Percentiles rank a stretch among this genome's conserved stretches.
These are phyloP conservation scores for Hermetia illucens DNA, from an alignment of 1,140 invertebrate genomes.

Conservation along the genomic window DNA sequence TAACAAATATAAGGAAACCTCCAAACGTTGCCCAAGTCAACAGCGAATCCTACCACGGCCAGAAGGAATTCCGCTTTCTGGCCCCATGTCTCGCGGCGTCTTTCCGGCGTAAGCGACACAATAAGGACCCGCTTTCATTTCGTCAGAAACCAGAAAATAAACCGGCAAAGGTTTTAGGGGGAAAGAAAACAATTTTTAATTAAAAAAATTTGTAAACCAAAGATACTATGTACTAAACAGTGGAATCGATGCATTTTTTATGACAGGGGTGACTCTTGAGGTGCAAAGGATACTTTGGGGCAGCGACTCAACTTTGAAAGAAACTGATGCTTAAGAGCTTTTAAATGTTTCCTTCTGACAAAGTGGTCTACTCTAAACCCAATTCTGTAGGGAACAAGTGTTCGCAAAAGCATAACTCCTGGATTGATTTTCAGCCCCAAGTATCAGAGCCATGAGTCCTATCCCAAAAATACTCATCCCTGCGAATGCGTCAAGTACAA, in stretches of 20 bases:
- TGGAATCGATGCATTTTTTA: too few relatives aligned
- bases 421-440: too few relatives aligned
- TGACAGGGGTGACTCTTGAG: too few relatives aligned
- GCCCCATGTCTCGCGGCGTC: constrained; percentile 53
- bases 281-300: not conserved
- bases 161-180: too few relatives aligned
- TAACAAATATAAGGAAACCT: constrained; percentile 70
- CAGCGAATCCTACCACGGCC: constrained; percentile 75
- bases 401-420: too few relatives aligned
- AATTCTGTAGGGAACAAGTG: too few relatives aligned
- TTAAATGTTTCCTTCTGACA: too few relatives aligned
- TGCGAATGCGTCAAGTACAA: not conserved
- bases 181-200: not conserved
- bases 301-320: not conserved
- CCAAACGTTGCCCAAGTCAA: constrained; percentile 74
- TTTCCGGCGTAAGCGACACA: constrained; percentile 43
- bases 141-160: not conserved
- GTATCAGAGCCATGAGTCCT: not conserved
- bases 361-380: too few relatives aligned
- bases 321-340: too few relatives aligned
- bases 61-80: constrained; percentile 83
- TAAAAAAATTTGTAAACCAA: too few relatives aligned
- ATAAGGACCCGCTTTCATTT: constrained; percentile 38
- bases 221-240: too few relatives aligned
- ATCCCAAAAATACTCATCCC: not conserved